Base-by-base conservation (phyloP, 2,113 vertebrate species). In the Etheostoma spectabile region DNA sequence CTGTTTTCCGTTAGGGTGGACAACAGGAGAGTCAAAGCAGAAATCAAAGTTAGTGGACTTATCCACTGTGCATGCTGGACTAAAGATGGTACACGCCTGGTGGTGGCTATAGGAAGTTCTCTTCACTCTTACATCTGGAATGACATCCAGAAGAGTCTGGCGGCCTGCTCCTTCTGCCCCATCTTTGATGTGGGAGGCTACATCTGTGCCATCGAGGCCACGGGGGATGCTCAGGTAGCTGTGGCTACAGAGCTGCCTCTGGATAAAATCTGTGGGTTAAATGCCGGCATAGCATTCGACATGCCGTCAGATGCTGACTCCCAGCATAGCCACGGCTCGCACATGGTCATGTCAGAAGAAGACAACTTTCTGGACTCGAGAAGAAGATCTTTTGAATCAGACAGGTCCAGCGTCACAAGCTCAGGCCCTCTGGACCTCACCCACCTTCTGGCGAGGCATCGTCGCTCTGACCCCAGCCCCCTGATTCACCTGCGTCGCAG, bases 61-160 rank as follows among this genome's bases (percentile, higher is more conserved):
- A 95, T 99, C 84, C 97, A 97, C 76, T 98, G 98, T 5, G 98
- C 97, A 0, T 99, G 97, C 51, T 99, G 98, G 98, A 98, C 98
- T 8, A 96, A 93, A 86, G 97, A 97, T 11, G 98, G 98, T 18
- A 94, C 85, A 0, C 95, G 97, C 21, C 90, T 99, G 48, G 97
- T 99, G 5, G 96, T 99, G 52, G 97, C 97, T 0, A 93, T 96
- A 0, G 97, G 97, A 85, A 97, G 95, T 0, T 92, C 96, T 21
- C 96, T 99, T 11, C 96, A 97, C 75, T 98, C 97, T 0, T 99
- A 96, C n/a, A 93, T 97, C 57, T 99, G 98, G 97, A 96, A 97
- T 15, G 95, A 96, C 80, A 91, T 95, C 79, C 96, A 97, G 91
- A 97, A 97, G 84, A 95, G 92, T 2, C 91, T 99, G 21, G 90